Conservation (phyloP, 2,113 vertebrate genomes). For the Fulica atra region DNA sequence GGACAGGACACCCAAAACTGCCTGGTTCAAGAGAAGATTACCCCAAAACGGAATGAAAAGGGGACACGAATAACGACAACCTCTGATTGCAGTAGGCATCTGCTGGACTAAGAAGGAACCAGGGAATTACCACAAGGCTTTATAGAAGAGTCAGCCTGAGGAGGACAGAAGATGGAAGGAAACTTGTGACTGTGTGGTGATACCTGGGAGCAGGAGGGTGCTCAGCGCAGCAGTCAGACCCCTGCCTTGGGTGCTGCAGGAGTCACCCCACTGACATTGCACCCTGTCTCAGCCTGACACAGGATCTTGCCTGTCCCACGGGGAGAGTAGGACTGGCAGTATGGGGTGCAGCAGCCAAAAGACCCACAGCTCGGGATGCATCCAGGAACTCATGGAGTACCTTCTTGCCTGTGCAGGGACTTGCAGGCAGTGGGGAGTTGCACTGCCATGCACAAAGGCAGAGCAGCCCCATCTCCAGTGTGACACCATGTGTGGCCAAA, state of each 20-base stretch:
- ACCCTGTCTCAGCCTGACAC: not conserved
- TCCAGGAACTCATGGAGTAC: too few relatives aligned
- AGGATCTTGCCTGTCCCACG: not conserved
- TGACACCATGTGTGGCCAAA: not conserved
- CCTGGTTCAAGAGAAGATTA: not conserved
- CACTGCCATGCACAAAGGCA: not conserved
- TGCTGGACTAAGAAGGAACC: not conserved
- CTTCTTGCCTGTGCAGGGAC: fast-evolving
- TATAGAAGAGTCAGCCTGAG: not conserved
- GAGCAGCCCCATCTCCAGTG: not conserved
- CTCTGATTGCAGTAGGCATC: not conserved
- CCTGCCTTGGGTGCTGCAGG: not conserved
- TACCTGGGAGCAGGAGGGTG: not conserved
- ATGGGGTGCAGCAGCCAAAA: not conserved
- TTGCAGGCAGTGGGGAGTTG: not conserved
- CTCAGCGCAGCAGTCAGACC: not conserved
- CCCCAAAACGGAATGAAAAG: not conserved
- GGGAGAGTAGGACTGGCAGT: not conserved
- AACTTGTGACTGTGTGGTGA: not conserved
- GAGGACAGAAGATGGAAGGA: not conserved
- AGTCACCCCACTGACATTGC: fast-evolving
- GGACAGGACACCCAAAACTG: not conserved
- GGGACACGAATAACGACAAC: not conserved
- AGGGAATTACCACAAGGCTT: not conserved
- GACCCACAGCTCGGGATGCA: not conserved